phyloP scores from a whole-genome alignment of 2,113 vertebrate genomes.

The Gallinago jamesoni region DNA sequence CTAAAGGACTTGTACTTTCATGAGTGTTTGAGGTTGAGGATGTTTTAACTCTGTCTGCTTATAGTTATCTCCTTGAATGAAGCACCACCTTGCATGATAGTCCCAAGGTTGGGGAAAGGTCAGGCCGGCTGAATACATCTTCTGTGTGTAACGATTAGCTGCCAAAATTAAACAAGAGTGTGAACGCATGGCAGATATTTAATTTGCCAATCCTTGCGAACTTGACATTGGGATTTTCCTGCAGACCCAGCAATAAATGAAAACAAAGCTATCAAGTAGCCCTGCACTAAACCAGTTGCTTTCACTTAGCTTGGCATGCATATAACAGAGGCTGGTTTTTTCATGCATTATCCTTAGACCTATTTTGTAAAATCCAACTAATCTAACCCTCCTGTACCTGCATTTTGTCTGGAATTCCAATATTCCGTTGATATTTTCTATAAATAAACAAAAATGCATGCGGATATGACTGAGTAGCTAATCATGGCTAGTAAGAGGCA shows the following conservation, averaged over 20 bases:
- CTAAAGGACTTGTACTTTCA: background rate
- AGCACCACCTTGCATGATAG: background rate
- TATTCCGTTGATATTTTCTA: background rate
- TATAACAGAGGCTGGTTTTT: background rate
- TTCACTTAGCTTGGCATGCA: background rate
- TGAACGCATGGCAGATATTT: background rate
- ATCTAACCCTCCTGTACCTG: background rate
- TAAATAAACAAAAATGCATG: background rate
- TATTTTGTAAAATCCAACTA: background rate
- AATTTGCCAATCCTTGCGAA: background rate
- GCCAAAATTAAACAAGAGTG: background rate
- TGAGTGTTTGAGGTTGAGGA: background rate
- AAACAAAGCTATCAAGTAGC: background rate
- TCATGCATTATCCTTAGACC: background rate
- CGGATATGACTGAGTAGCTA: background rate
- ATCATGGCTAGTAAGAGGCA: background rate
- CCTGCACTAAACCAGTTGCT: background rate
- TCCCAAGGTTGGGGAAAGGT: background rate
- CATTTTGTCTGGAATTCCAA: background rate
- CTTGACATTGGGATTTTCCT: background rate
- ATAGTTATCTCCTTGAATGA: background rate
- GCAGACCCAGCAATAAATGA: background rate
- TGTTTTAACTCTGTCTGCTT: background rate
- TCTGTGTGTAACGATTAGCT: background rate
- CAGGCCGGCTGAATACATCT: fast-evolving